These are phyloP conservation scores for Himalopsyche japonica DNA, from an alignment of 2,888 invertebrate genomes.

Conservation along the genomic window DNA sequence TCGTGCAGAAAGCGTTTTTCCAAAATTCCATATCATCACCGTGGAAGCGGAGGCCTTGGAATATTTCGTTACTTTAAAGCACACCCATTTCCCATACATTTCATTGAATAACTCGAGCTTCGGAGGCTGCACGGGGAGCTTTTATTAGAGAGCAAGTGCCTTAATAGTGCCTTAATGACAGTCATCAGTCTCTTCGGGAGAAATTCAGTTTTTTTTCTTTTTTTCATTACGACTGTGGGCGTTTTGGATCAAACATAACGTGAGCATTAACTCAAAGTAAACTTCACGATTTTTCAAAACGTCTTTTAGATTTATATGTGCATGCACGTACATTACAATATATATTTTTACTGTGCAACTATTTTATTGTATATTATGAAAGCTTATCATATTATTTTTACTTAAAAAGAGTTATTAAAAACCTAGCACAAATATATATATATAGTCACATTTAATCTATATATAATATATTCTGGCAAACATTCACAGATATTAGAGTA, in stretches of 20 bases:
- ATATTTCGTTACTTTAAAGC: neutral
- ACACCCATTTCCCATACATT: conserved; percentile 16
- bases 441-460: too few relatives aligned
- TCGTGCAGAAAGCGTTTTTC: conserved; percentile 7
- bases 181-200: conserved; percentile 29
- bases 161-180: conserved; percentile 36
- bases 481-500: too few relatives aligned
- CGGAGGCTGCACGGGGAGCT: conserved; percentile 27
- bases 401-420: too few relatives aligned
- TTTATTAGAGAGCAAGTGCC: conserved; percentile 30
- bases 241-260: conserved; percentile 9
- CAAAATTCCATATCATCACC: neutral
- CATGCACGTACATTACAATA: neutral
- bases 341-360: too few relatives aligned
- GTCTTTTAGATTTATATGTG: neutral
- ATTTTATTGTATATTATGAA: too few relatives aligned
- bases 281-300: conserved; percentile 18
- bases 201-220: conserved; percentile 18
- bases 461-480: too few relatives aligned
- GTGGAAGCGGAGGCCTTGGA: neutral
- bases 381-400: too few relatives aligned
- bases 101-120: neutral
- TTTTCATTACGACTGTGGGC: conserved; percentile 8
- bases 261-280: neutral
- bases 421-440: too few relatives aligned